A percentile compares a stretch with the other conserved stretches of the same genome.
These are phyloP conservation scores for Centroberyx gerrardi DNA, from an alignment of 2,797 vertebrate genomes.

Conservation along the genomic window DNA sequence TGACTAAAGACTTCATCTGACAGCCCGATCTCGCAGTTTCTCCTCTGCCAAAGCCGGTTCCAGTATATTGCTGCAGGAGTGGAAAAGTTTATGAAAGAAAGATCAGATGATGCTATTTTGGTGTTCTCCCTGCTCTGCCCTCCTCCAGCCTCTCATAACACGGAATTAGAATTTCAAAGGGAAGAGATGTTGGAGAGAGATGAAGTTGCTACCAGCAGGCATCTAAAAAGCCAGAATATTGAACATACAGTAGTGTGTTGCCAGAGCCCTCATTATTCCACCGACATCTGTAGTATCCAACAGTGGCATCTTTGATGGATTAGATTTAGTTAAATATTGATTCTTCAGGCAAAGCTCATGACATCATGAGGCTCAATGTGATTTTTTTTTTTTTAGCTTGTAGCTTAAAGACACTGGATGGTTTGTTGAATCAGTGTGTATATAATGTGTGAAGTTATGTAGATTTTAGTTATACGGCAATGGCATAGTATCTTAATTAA, in stretches of 20 bases:
- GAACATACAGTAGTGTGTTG: not conserved
- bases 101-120: conserved; percentile 79
- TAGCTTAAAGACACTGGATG: not conserved
- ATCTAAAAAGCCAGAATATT: conserved; percentile 14
- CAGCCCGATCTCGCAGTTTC: conserved; percentile 48
- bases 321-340: not conserved
- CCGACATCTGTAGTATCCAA: not conserved
- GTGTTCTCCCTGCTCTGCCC: conserved; percentile 59
- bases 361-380: not conserved
- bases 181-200: conserved; percentile 47
- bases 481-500: not conserved
- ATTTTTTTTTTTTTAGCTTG: not conserved
- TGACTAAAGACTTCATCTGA: conserved; percentile 58
- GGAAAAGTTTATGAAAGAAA: conserved; percentile 81
- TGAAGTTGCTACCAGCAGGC: conserved; percentile 38
- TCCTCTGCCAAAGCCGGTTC: conserved; percentile 55
- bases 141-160: conserved; percentile 63
- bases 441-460: too few relatives aligned
- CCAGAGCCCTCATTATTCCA: not conserved
- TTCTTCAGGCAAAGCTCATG: not conserved
- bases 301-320: not conserved
- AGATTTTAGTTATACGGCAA: too few relatives aligned
- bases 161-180: conserved; percentile 61
- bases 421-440: too few relatives aligned
- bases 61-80: conserved; percentile 64